Evolutionary conservation across 2,797 vertebrate genomes (phyloP), one percentile per base, ranked within the genome.

Genomic region (Aphelocoma californica): DNA sequence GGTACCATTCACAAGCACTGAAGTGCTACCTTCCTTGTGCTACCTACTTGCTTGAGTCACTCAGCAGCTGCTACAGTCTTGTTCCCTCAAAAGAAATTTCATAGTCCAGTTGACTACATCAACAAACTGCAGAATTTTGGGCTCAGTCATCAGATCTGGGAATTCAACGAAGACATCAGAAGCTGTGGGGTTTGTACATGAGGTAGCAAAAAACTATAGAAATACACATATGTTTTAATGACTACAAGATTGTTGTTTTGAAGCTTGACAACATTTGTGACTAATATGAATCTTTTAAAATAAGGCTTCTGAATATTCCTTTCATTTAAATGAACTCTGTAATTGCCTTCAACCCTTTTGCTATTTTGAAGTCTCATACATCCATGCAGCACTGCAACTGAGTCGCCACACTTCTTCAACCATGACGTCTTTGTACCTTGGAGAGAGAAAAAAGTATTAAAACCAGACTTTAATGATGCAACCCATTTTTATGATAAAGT

Each of bases 401-500:
- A 66, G 61, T 24, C 31, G 81, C 62, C 21, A 65, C 5, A 48
- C 15, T 57, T 81, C 88, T 96, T 97, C 94, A 96, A 26, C 67
- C 58, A 18, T 4, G 69, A 70, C 15, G 86, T 77, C 79, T 92
- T 84, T 82, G 94, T 70, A 85, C 90, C 96, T 97, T 93, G 45
- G 34, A 71, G 32, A 51, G 28, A 84, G 44, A 91, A 81, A 75
- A 44, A 67, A 66, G 20, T 9, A 26, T 64, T 32, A 91, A 74
- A 67, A 65, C 6, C 38, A 88, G 5, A 57, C 7, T 47, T 70
- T 20, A 90, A 28, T 31, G 19, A 58, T 5, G 8, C 4, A 64
- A 38, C 12, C 6, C 2, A 7, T 47, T 51, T 86, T 57, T 78
- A 77, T 9, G 5, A 40, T 34, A 51, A 80, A 79, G 8, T 50